Evolutionary conservation across 2,888 invertebrate species (phyloP).

Genomic region (Herminia tarsipennalis): DNA sequence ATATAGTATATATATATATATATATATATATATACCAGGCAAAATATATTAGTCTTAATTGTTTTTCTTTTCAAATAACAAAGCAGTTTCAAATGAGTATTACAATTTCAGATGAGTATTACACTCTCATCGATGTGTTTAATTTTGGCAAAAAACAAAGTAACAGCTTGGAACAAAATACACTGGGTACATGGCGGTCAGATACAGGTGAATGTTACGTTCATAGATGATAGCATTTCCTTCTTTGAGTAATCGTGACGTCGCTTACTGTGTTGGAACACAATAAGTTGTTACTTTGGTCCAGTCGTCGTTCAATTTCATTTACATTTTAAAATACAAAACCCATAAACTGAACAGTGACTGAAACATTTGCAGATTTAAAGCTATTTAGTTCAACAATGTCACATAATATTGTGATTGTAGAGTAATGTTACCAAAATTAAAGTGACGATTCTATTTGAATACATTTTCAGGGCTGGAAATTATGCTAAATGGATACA

Average conservation of each 20-base stretch:
- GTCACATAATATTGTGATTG: neutral
- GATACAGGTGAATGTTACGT: slow-evolving; percentile 45
- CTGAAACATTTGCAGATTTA: neutral
- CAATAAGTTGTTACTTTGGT: no score
- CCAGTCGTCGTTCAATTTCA: no score
- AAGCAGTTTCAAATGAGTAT: no score
- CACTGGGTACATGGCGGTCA: slow-evolving; percentile 58
- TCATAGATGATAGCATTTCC: neutral
- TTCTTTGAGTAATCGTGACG: no score
- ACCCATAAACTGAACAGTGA: no score
- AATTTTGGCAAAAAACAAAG: slow-evolving; percentile 76
- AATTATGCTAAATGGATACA: slow-evolving; percentile 56
- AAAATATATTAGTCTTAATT: no score
- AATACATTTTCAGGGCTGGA: slow-evolving; percentile 60
- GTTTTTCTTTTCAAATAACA: no score
- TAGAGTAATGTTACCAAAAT: neutral
- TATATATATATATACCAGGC: no score
- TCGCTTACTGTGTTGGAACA: no score
- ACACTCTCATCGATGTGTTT: slow-evolving; percentile 61
- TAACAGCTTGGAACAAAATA: slow-evolving; percentile 57
- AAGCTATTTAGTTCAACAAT: neutral
- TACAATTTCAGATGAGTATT: slow-evolving; percentile 54
- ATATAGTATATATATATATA: no score
- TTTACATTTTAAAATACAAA: no score
- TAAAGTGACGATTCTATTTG: slow-evolving; percentile 7